These are phyloP conservation scores for Drosophila athabasca DNA, from an alignment of 1,140 invertebrate genomes.

Conservation along the genomic window DNA sequence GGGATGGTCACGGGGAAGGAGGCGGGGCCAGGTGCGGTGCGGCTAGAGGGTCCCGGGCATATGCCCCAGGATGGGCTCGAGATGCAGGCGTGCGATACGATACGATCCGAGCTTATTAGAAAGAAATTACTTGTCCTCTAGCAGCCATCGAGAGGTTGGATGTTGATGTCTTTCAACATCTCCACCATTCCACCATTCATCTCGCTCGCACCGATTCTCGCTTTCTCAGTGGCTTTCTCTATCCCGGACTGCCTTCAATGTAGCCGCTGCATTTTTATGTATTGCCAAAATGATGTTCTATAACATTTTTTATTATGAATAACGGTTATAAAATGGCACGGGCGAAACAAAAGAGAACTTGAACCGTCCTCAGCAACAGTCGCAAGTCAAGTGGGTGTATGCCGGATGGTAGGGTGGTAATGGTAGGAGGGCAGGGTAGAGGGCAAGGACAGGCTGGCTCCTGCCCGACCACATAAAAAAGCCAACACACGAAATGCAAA, in stretches of 20 bases:
- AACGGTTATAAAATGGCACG: slow-evolving; percentile 74
- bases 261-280: slow-evolving; percentile 79
- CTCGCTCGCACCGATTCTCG: not conserved
- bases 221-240: slow-evolving; percentile 8
- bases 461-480: slow-evolving; percentile 48
- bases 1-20: slow-evolving; percentile 5
- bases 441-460: too few species aligned
- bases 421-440: too few species aligned
- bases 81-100: slow-evolving; percentile 19
- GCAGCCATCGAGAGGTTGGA: slow-evolving; percentile 2
- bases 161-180: too few species aligned
- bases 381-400: slow-evolving; percentile 61
- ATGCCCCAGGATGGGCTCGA: slow-evolving; percentile 1
- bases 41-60: too few species aligned
- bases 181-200: too few species aligned
- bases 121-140: slow-evolving; percentile 63
- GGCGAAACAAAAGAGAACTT: slow-evolving; percentile 49
- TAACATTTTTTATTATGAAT: slow-evolving; percentile 83
- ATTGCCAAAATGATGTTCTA: slow-evolving; percentile 82
- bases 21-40: slow-evolving; percentile 18
- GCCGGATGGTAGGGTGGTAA: not conserved
- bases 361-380: slow-evolving; percentile 43
- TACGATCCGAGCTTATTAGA: slow-evolving; percentile 70
- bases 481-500: slow-evolving; percentile 81
- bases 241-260: not conserved